Conservation (phyloP, 2,888 invertebrate species). For the Drosophila vallismaia region DNA sequence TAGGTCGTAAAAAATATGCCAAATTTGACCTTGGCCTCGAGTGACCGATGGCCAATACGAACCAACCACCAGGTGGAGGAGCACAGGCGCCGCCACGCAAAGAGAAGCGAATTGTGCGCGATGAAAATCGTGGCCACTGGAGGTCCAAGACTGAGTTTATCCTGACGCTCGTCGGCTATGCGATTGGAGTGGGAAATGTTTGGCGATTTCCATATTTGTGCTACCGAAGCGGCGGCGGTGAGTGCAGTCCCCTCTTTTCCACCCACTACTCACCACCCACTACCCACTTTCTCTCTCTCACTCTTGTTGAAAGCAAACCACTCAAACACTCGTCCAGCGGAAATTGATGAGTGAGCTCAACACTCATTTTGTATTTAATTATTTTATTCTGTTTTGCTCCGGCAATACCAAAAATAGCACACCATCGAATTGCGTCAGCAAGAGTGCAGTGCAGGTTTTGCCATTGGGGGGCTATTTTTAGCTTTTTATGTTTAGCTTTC, state of each 20-base stretch:
- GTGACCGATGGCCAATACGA: neutral
- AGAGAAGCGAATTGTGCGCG: slow-evolving; percentile 60
- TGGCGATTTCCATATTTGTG: slow-evolving; percentile 95
- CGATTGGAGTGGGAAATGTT: slow-evolving; percentile 93
- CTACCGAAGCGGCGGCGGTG: slow-evolving; percentile 93
- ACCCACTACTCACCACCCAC: neutral
- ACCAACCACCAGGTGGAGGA: neutral
- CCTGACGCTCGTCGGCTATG: slow-evolving; percentile 92
- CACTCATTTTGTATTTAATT: neutral
- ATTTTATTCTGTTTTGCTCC: neutral
- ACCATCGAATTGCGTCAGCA: slow-evolving; percentile 44
- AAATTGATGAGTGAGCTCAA: slow-evolving; percentile 15
- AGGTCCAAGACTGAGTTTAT: slow-evolving; percentile 90
- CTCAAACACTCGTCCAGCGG: neutral
- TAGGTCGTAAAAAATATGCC: neutral
- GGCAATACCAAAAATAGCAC: slow-evolving; percentile 49
- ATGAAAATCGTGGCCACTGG: slow-evolving; percentile 87
- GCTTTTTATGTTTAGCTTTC: slow-evolving; percentile 47
- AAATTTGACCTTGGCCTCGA: slow-evolving; percentile 2
- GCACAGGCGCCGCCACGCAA: neutral
- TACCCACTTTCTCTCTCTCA: neutral
- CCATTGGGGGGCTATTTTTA: slow-evolving; percentile 45
- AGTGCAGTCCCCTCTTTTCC: slow-evolving; percentile 38
- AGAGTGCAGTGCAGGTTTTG: slow-evolving; percentile 22
- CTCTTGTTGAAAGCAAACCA: neutral